phyloP scores from a whole-genome alignment of 1,140 invertebrate species.

The Bombus fervidus region DNA sequence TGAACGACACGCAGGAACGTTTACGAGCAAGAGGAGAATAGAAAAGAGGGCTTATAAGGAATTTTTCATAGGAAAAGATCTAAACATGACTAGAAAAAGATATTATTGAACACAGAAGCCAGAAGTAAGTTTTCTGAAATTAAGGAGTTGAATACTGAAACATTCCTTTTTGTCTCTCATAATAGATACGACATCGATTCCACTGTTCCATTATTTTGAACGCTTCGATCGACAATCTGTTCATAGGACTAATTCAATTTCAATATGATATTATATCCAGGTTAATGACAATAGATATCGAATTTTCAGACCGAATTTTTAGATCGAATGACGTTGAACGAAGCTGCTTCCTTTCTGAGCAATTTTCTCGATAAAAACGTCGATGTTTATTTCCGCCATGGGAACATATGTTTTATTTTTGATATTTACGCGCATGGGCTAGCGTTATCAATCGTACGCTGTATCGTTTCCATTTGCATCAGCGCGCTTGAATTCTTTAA shows the following conservation, averaged over 20 bases:
- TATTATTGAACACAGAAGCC: too few relatives aligned
- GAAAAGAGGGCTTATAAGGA: background rate
- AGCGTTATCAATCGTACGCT: background rate
- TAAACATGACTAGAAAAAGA: background rate
- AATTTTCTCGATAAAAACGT: background rate
- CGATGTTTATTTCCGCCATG: background rate
- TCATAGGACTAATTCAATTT: background rate
- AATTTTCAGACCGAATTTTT: conserved; percentile 14
- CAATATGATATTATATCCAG: background rate
- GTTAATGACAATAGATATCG: conserved; percentile 17
- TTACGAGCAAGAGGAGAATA: background rate
- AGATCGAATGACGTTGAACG: too few relatives aligned
- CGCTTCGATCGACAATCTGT: background rate
- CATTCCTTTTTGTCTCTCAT: background rate
- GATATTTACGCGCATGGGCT: background rate
- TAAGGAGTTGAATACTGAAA: background rate
- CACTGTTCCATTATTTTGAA: conserved; percentile 5
- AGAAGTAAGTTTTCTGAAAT: background rate
- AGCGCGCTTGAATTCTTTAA: background rate
- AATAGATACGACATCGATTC: too few relatives aligned
- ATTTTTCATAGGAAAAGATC: background rate
- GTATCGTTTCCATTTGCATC: background rate
- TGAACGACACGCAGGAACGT: background rate
- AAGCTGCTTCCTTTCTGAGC: background rate
- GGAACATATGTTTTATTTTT: background rate